Percentiles rank a stretch among this genome's conserved stretches.
phyloP scores from a whole-genome alignment of 2,888 invertebrate species.

The Invenusta paracnida region DNA sequence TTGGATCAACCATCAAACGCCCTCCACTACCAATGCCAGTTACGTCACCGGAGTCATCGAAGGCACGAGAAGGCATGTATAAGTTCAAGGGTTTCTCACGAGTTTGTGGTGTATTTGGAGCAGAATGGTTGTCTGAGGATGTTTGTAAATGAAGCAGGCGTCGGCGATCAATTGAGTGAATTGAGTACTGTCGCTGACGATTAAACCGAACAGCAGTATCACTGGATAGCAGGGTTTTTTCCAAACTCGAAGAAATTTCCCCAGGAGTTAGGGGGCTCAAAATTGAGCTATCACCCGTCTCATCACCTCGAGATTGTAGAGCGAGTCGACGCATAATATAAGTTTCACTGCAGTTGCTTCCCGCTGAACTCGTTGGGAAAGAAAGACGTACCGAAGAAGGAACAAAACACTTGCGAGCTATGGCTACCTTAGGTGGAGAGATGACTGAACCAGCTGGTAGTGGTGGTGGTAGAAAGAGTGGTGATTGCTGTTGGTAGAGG shows the following conservation, averaged over 20 bases:
- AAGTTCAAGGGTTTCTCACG: background rate
- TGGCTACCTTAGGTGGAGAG: conserved; percentile 5
- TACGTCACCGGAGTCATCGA: background rate
- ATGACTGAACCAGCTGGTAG: background rate
- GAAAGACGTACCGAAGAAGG: conserved; percentile 19
- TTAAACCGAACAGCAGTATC: conserved; percentile 3
- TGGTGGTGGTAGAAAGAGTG: background rate
- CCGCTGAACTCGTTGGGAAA: background rate
- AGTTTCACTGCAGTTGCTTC: background rate
- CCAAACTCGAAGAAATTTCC: conserved; percentile 10
- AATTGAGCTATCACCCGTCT: background rate
- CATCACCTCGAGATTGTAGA: background rate
- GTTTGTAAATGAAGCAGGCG: background rate
- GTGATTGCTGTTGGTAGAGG: background rate
- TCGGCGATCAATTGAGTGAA: background rate
- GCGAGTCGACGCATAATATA: background rate
- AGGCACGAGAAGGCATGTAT: background rate
- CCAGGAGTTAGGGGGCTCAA: background rate
- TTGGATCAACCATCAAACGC: too few relatives aligned
- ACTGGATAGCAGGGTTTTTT: background rate
- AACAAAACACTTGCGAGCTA: background rate
- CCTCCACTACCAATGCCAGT: background rate
- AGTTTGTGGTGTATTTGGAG: conserved; percentile 21
- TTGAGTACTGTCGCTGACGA: conserved; percentile 11
- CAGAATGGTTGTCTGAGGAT: conserved; percentile 4